These are phyloP conservation scores for Actenoides hombroni DNA, from an alignment of 2,113 vertebrate species.

Conservation along the genomic window DNA sequence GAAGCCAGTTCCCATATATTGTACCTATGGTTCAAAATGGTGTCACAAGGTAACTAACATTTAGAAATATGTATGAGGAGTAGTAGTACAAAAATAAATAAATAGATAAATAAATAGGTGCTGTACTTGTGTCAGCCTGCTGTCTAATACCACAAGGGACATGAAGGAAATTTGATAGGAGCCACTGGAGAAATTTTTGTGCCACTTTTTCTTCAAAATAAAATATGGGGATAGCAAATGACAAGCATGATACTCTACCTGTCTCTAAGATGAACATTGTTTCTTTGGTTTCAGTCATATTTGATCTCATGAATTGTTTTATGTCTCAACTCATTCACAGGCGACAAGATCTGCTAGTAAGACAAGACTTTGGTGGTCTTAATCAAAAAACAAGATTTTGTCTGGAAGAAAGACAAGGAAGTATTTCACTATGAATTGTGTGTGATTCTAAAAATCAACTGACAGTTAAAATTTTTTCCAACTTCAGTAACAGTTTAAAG, in stretches of 20 bases:
- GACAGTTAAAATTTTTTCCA: neutral
- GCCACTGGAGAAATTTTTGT: neutral
- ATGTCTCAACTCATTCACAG: neutral
- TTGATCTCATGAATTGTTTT: neutral
- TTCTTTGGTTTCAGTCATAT: neutral
- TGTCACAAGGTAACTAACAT: neutral
- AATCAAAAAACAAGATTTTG: neutral
- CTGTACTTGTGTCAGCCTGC: neutral
- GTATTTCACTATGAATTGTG: neutral
- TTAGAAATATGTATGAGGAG: neutral
- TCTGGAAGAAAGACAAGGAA: neutral
- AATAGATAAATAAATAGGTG: fast-evolving
- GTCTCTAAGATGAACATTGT: neutral
- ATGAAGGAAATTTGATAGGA: neutral
- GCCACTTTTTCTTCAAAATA: neutral
- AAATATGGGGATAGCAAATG: neutral
- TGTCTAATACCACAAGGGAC: neutral
- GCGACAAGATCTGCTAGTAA: neutral
- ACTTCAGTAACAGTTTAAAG: neutral
- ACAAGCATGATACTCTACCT: neutral
- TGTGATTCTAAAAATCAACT: neutral
- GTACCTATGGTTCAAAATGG: neutral
- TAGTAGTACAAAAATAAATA: neutral
- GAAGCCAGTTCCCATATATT: neutral
- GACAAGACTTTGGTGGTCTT: neutral